Evolutionary conservation across 2,888 invertebrate species (phyloP).

Genomic region (Pheosia gnoma): DNA sequence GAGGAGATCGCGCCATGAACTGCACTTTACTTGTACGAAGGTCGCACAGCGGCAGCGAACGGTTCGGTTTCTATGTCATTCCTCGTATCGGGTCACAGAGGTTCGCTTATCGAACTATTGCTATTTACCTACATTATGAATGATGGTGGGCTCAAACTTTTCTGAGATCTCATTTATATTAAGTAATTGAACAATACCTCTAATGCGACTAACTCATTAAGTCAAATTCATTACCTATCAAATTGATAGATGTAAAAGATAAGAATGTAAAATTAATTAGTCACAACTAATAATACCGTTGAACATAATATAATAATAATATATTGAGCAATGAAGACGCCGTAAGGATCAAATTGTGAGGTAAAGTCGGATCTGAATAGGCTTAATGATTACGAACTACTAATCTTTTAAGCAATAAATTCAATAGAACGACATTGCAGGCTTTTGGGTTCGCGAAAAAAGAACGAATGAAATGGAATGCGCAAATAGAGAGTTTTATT

Average conservation of each 20-base stretch:
- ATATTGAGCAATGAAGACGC: conserved; percentile 1
- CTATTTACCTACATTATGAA: conserved; percentile 42
- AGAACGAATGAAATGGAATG: neutral
- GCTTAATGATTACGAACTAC: neutral
- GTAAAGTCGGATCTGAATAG: conserved; percentile 1
- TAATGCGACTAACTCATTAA: neutral
- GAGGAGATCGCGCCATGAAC: conserved; percentile 66
- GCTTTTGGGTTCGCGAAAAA: neutral
- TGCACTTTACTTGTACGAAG: conserved; percentile 70
- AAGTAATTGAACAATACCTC: neutral
- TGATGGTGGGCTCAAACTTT: conserved; percentile 19
- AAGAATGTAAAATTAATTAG: too few species aligned
- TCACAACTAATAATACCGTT: too few species aligned
- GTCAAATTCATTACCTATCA: neutral
- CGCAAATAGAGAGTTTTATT: conserved; percentile 6
- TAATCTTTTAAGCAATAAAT: conserved; percentile 2
- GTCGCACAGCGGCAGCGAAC: conserved; percentile 59
- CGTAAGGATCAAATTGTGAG: conserved; percentile 1
- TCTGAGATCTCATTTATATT: neutral
- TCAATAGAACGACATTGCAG: neutral
- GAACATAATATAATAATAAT: too few species aligned
- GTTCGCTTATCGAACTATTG: conserved; percentile 44
- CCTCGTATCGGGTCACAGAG: conserved; percentile 45
- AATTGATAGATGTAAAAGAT: neutral
- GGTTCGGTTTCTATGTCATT: conserved; percentile 62